Evolutionary conservation across 2,888 invertebrate genomes (phyloP), one percentile per base, ranked within the genome.

Genomic region (Acanthacorydalis orientalis): DNA sequence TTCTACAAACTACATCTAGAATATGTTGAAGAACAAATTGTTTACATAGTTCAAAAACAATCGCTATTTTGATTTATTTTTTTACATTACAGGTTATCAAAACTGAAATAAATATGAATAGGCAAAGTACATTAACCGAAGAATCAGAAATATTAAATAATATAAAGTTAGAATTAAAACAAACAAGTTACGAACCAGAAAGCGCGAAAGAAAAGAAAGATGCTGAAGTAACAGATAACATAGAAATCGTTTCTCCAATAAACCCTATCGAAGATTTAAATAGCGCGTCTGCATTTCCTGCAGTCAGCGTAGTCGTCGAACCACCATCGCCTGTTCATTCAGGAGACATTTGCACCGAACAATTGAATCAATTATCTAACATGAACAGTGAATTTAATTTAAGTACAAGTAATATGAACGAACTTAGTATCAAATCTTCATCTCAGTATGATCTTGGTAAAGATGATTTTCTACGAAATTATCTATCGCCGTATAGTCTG

Each of bases 271-370:
- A 12, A 12, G 37, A 37, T 37, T 16, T 16, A 23, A 31, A 35
- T 41, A 47, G 51, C 49, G 49, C 57, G 54, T 52, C 56, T 55
- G 63, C 58, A 40, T 70, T 75, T 64, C 80, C 81, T 52, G 77
- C 75, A 69, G 80, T 82, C 50, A 77, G 78, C 62, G 81, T 83
- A 38, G 76, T 83, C 44, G 80, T 83, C 38, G 79, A 83, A 59
- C 83, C 83, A 52, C 83, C 83, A 40, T 83, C 83, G 47, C 82
- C 83, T 43, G 74, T 79, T 50, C 70, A 75, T 57, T 77, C 76
- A 54, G 78, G 80, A 54, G 72, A 71, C 51, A 50, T 57, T 12
- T 50, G 59, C 35, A 48, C 50, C 37, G 55, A 54, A 32, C 38
- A 53, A 37, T 39, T 49, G 9, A 43, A 47, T n/a, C 57, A 58